These are phyloP conservation scores for Chromoteleia sp. DNA, from an alignment of 2,888 invertebrate species.

Conservation along the genomic window DNA sequence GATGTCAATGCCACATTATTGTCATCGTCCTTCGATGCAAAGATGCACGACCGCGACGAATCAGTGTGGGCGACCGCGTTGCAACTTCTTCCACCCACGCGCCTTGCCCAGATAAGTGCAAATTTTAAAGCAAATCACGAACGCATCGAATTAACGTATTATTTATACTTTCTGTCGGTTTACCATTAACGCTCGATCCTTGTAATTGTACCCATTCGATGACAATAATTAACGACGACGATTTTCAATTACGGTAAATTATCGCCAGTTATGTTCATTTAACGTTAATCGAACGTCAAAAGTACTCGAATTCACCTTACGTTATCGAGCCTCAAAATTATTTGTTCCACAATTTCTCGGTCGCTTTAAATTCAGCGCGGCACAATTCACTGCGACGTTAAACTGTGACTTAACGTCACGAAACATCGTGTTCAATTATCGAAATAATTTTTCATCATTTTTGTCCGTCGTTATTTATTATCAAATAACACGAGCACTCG, in stretches of 20 bases:
- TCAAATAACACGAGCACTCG: constrained; percentile 28
- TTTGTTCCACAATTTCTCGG: too few species aligned
- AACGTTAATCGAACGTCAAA: too few species aligned
- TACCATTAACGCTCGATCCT: too few species aligned
- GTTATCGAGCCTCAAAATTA: too few species aligned
- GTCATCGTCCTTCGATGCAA: constrained; percentile 58
- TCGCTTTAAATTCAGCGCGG: too few species aligned
- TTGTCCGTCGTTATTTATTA: constrained; percentile 17
- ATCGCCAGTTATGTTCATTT: too few species aligned
- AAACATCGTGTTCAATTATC: constrained; percentile 36
- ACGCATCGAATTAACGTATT: constrained; percentile 45
- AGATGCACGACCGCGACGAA: constrained; percentile 79
- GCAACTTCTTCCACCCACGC: constrained; percentile 56
- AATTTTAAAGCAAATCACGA: constrained; percentile 61
- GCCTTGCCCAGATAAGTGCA: constrained; percentile 34
- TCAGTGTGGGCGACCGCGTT: constrained; percentile 79
- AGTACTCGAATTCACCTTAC: too few species aligned
- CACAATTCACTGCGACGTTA: too few species aligned
- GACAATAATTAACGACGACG: too few species aligned
- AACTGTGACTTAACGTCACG: neutral
- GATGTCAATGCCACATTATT: constrained; percentile 60
- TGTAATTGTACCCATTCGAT: too few species aligned
- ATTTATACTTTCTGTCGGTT: constrained; percentile 3
- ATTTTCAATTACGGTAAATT: too few species aligned
- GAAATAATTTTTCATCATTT: constrained; percentile 18